Base-by-base conservation (phyloP, 2,113 vertebrate species). In the Acrocephalus arundinaceus region DNA sequence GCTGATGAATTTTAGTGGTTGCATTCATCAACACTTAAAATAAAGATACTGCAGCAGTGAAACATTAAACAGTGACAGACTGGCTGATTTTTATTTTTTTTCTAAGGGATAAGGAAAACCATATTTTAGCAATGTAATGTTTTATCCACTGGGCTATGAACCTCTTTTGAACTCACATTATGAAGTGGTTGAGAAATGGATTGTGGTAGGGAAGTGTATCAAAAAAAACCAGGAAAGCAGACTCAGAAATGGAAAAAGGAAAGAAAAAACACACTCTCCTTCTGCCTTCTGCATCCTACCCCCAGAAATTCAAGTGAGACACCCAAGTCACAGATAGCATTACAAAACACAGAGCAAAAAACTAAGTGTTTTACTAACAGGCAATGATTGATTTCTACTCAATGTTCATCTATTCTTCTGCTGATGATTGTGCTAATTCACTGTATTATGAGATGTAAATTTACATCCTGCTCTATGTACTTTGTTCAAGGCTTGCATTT, bases 141-240 rank as follows among this genome's bases (percentile, higher is more conserved):
- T 62, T 92, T 92, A 94, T 66, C 58, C 49, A 51, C 41, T 39
- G 37, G 39, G 75, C 66, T 94, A 73, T 85, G 88, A 91, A 96
- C 81, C 70, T 94, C 78, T 82, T 61, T 89, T 45, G 71, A 94
- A 80, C 90, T 70, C 71, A 23, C 10, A 54, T 91, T 61, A 71
- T 67, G 75, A 90, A 90, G 21, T 28, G 16, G 11, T 80, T 86
- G 80, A 95, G 67, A 83, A 96, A 91, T 59, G 67, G 51, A 8
- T 70, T 93, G 58, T 82, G 58, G 48, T 70, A 63, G 24, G 22
- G 35, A 94, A 87, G 5, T 17, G 13, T 33, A 62, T 15, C 10
- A 35, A 35, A 52, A 35, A 52, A 55, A 54, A 31, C 41, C 22
- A 51, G 54, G 23, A 82, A 27, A 63, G 37, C 7, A 91, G 46